These are phyloP conservation scores for Plecturocebus donacophilus DNA, from an alignment of 2,113 vertebrate genomes.

Conservation along the genomic window DNA sequence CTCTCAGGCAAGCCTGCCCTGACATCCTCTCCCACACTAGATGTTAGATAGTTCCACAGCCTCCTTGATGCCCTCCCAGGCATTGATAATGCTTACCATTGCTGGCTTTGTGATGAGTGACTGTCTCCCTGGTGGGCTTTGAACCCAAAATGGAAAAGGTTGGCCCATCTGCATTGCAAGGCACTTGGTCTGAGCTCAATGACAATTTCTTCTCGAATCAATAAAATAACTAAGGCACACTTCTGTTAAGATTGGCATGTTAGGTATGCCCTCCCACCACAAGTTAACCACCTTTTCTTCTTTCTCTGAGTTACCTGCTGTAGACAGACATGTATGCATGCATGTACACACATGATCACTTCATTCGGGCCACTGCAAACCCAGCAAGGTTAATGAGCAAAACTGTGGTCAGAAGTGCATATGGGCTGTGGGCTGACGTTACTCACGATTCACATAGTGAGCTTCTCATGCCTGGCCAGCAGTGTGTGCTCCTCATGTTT, in stretches of 20 bases:
- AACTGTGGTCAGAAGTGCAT: fast-evolving
- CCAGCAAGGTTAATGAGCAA: not conserved
- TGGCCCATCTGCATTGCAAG: not conserved
- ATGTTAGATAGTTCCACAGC: not conserved
- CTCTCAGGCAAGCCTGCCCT: not conserved
- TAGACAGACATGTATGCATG: not conserved
- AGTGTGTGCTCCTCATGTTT: fast-evolving
- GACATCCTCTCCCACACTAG: too few relatives aligned
- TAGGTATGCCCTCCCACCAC: not conserved
- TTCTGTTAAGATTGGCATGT: not conserved
- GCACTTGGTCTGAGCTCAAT: not conserved
- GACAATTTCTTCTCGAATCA: not conserved
- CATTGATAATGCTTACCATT: fast-evolving
- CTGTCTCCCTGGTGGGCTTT: not conserved
- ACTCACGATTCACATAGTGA: fast-evolving
- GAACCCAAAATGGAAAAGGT: not conserved
- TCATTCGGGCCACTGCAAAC: fast-evolving
- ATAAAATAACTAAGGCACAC: not conserved
- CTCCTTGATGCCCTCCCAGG: fast-evolving
- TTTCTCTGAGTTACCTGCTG: not conserved
- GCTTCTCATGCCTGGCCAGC: not conserved
- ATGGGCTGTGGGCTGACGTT: not conserved
- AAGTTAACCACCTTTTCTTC: not conserved
- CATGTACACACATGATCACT: too few relatives aligned
- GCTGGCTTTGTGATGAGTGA: not conserved